phyloP scores from a whole-genome alignment of 2,888 invertebrate genomes.

The Sussaba pulchella region DNA sequence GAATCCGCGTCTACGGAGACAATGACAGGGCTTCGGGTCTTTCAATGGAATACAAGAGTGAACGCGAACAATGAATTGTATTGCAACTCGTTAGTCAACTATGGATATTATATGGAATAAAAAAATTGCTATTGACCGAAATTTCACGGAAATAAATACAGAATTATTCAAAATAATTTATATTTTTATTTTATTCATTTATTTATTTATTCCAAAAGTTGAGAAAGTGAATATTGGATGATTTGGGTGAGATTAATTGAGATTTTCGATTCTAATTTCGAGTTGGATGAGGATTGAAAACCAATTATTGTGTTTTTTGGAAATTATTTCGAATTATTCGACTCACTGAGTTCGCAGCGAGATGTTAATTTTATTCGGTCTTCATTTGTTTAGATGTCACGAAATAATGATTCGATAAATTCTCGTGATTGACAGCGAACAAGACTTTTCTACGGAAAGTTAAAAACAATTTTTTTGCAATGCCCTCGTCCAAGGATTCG shows the following conservation, averaged over 20 bases:
- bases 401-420: background rate
- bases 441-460: slow-evolving; percentile 4
- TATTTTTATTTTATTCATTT: too few relatives aligned
- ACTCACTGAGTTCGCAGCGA: too few relatives aligned
- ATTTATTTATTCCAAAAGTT: too few relatives aligned
- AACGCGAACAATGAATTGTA: background rate
- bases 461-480: slow-evolving; percentile 12
- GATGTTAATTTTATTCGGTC: background rate
- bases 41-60: background rate
- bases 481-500: slow-evolving; percentile 34
- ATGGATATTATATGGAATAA: background rate
- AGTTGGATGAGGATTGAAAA: too few relatives aligned
- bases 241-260: too few relatives aligned
- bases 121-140: background rate
- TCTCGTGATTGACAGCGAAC: background rate
- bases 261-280: too few relatives aligned
- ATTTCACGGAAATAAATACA: background rate
- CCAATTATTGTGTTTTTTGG: too few relatives aligned
- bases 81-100: slow-evolving; percentile 33
- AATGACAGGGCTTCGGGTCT: background rate
- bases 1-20: background rate
- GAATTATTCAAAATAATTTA: background rate
- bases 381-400: background rate
- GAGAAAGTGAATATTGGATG: too few relatives aligned
- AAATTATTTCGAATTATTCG: too few relatives aligned